These are phyloP conservation scores for Micromys minutus DNA, from an alignment of 2,113 vertebrate species.

Conservation along the genomic window DNA sequence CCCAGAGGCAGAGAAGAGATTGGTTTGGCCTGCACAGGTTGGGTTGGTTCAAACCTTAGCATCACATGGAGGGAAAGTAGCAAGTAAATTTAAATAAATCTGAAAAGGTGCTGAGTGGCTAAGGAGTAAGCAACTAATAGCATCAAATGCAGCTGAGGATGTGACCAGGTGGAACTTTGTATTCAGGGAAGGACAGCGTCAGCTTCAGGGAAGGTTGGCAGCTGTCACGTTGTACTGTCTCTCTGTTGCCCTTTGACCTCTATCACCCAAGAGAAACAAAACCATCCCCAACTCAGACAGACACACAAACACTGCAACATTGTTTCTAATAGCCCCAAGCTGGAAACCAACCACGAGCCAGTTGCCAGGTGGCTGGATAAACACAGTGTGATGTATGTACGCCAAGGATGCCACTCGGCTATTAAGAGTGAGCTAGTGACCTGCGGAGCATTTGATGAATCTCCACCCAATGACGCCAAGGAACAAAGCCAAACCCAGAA, in stretches of 20 bases:
- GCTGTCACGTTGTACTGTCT: rapidly evolving
- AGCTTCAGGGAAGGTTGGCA: rapidly evolving
- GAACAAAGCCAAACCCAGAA: not conserved
- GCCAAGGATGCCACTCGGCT: rapidly evolving
- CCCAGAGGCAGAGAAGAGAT: not conserved
- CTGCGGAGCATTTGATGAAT: rapidly evolving
- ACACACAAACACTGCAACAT: not conserved
- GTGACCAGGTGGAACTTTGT: too few relatives aligned
- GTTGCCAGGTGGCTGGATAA: not conserved
- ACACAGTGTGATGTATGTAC: rapidly evolving
- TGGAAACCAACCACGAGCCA: rapidly evolving
- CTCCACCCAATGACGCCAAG: rapidly evolving
- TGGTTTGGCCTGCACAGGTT: rapidly evolving
- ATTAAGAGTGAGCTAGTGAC: not conserved
- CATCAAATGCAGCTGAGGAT: rapidly evolving
- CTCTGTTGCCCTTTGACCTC: not conserved
- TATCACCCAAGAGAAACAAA: not conserved
- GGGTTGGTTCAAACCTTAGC: not conserved
- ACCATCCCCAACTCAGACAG: not conserved
- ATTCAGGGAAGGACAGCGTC: too few relatives aligned
- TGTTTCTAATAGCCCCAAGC: not conserved
- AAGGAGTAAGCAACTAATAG: rapidly evolving
- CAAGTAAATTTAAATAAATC: not conserved
- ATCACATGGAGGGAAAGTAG: not conserved
- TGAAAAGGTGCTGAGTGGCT: not conserved